These are phyloP conservation scores for Lucilia sericata DNA, from an alignment of 1,140 invertebrate species.

Conservation along the genomic window DNA sequence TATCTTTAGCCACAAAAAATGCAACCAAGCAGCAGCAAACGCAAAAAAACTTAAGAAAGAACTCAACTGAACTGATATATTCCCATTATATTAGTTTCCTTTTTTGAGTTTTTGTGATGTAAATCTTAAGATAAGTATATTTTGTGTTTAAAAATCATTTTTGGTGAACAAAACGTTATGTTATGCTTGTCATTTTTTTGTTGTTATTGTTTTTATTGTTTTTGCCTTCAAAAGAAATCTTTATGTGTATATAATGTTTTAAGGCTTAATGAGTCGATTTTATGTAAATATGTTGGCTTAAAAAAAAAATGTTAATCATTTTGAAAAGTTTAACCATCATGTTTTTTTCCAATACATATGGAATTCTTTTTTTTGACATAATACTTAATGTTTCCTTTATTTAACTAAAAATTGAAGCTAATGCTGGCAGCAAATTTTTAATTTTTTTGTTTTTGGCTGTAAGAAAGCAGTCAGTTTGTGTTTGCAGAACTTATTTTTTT, in stretches of 20 bases:
- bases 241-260: slow-evolving; percentile 16
- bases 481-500: background rate
- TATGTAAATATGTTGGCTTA: slow-evolving; percentile 33
- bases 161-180: slow-evolving; percentile 35
- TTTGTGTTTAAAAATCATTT: slow-evolving; percentile 31
- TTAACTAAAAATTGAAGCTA: slow-evolving; percentile 2
- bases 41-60: too few relatives aligned
- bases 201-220: background rate
- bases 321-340: slow-evolving; percentile 24
- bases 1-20: background rate
- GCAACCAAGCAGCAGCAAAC: slow-evolving; percentile 4
- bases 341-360: background rate
- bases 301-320: slow-evolving; percentile 11
- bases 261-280: slow-evolving; percentile 34
- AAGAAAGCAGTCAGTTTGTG: background rate
- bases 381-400: slow-evolving; percentile 5
- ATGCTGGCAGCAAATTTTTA: background rate
- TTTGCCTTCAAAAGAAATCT: background rate
- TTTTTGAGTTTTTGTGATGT: slow-evolving; percentile 33
- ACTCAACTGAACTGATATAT: background rate
- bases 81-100: slow-evolving; percentile 4
- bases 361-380: background rate
- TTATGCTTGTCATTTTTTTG: slow-evolving; percentile 38
- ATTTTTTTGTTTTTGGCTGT: background rate
- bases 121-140: slow-evolving; percentile 27